Base-by-base conservation (phyloP, 2,888 invertebrate species). In the Arrhopalites spinosus region DNA sequence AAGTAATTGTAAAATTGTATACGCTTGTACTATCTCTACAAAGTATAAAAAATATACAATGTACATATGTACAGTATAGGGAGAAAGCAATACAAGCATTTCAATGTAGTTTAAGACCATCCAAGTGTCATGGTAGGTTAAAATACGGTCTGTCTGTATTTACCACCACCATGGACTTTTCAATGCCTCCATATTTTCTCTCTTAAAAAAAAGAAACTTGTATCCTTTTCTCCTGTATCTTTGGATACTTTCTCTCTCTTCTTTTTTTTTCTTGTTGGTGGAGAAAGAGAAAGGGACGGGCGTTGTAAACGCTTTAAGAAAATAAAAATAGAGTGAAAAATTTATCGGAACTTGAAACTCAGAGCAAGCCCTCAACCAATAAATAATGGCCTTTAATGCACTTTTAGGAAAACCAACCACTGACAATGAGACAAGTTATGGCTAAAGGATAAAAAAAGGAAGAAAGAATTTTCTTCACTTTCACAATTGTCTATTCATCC, bases 51-150 rank as follows among this genome's bases (percentile, higher is more conserved):
- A 53, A 7, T 53, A n/a, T n/a, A 20, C 53, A 15, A 20, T 53
- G 5, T n/a, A 2, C 20, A 3, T 7, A 53, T 53, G 20, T 53
- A 36, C 3, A 11, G 36, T 36, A 36, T 36, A 11, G 36, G 36
- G 36, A 36, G 36, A 36, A 11, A 36, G 36, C 5, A 11, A 11
- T 3, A 11, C 36, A 36, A 36, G 36, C 3, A 20, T 59, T 68
- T 68, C 68, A 45, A 68, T 47, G 43, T 68, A 68, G 23, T 47
- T 68, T 68, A 68, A 68, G 68, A 68, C 23, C n/a, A n/a, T n/a
- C 59, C 36, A 45, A 30, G 45, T 68, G 68, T 68, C 68, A 68
- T 68, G 25, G 23, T 47, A 68, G 23, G 45, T 8, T 68, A 68
- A 68, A 68, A 47, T 45, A 68, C 68, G 36, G 47, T 59, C 59